Evolutionary conservation across 2,888 invertebrate genomes (phyloP), one percentile per base, ranked within the genome.

Genomic region (Meteorus colon): DNA sequence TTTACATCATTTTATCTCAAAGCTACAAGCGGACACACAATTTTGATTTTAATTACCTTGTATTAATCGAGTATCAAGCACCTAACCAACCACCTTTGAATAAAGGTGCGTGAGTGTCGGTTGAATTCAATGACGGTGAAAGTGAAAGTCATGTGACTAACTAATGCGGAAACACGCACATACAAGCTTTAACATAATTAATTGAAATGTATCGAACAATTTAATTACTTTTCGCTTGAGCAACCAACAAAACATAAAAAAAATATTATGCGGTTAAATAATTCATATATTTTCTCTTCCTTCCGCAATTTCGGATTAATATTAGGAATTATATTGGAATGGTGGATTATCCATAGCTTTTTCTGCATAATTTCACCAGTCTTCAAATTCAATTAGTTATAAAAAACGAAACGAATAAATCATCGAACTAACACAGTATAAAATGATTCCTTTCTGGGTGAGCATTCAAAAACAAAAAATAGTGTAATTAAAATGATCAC

Each of bases 141-240:
- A 89, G 88, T 87, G 88, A 89, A 89, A 89, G 89, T 87, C 84
- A 85, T 86, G 85, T 85, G 85, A 85, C 84, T 84, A 85, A 84
- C 84, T 84, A 82, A 73, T 72, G 76, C 76, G 76, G 73, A 68
- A 76, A 76, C 73, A 71, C 73, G 73, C 73, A 72, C 72, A 73
- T 31, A 31, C 62, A 31, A 31, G 55, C 24, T 55, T 65, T 60
- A 67, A 70, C 75, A 75, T 71, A 71, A 75, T 75, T 75, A 71
- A 75, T 75, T 66, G 75, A 75, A 66, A 71, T 71, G 19, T 55
- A 55, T 55, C 55, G 55, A 55, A 55, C n/a, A 48, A 19, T 55
- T 55, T 19, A 55, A 55, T 55, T 55, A 19, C 19, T 65, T 65
- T 37, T 65, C 19, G 19, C 65, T 37, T n/a, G 16, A 37, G 34